These are phyloP conservation scores for Lepeophtheirus nordmannii DNA, from an alignment of 2,888 invertebrate species.

Conservation along the genomic window DNA sequence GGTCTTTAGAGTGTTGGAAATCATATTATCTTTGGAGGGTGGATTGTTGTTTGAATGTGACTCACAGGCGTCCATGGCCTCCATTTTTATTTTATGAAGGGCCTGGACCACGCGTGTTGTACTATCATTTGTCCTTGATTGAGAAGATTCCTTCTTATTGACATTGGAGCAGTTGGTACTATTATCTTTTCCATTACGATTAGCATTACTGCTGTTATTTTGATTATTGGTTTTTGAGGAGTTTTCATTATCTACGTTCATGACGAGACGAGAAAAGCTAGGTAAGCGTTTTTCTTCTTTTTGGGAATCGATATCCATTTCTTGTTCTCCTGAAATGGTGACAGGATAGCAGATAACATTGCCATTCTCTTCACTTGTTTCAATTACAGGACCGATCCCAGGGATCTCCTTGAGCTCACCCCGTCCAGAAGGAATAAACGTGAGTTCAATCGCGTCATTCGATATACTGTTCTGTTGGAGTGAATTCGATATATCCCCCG, in stretches of 20 bases:
- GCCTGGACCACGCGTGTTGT: too few relatives aligned
- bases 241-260: not conserved
- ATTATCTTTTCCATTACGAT: not conserved
- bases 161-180: too few relatives aligned
- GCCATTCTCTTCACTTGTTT: not conserved
- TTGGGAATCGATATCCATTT: not conserved
- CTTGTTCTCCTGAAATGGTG: not conserved
- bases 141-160: too few relatives aligned
- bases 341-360: not conserved
- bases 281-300: not conserved
- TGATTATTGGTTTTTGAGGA: not conserved
- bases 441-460: slow-evolving; percentile 5
- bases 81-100: too few relatives aligned
- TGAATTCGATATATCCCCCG: not conserved
- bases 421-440: slow-evolving; percentile 2
- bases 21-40: too few relatives aligned
- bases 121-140: too few relatives aligned
- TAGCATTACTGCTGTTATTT: not conserved
- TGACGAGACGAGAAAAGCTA: not conserved
- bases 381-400: slow-evolving; percentile 10
- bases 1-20: not conserved
- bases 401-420: slow-evolving; percentile 20
- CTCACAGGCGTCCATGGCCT: too few relatives aligned
- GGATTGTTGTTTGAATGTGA: too few relatives aligned
- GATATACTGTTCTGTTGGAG: not conserved